phyloP scores from a whole-genome alignment of 1,140 invertebrate species.

The Agrypnia vestita region DNA sequence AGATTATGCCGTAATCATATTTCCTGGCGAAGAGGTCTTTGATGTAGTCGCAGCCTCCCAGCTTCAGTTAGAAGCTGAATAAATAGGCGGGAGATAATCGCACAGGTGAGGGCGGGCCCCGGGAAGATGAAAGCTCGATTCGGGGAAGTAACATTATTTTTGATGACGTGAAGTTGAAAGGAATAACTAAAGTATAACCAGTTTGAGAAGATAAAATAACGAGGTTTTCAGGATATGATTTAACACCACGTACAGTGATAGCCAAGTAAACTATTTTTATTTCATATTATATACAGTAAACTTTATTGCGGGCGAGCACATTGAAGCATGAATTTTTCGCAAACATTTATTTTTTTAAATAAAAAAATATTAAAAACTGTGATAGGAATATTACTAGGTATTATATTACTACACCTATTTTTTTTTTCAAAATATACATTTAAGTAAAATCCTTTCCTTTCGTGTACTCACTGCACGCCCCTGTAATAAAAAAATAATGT shows the following conservation, averaged over 20 bases:
- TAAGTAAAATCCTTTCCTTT: too few species aligned
- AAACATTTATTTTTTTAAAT: too few species aligned
- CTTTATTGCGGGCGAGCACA: too few species aligned
- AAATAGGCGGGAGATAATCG: neutral
- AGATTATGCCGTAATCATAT: slow-evolving; percentile 32
- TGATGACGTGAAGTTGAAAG: slow-evolving; percentile 2
- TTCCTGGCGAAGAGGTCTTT: slow-evolving; percentile 13
- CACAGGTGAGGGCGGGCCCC: neutral
- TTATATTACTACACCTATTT: too few species aligned
- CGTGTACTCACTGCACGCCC: too few species aligned
- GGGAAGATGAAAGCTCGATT: neutral
- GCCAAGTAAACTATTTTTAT: too few species aligned
- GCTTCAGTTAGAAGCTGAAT: neutral
- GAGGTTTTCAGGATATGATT: neutral
- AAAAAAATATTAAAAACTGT: too few species aligned
- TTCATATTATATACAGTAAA: too few species aligned
- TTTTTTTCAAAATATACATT: too few species aligned
- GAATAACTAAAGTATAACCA: neutral
- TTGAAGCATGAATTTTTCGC: too few species aligned
- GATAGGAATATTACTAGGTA: too few species aligned
- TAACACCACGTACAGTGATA: neutral
- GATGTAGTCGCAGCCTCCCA: slow-evolving; percentile 15
- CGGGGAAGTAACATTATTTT: slow-evolving; percentile 18
- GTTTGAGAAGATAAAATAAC: slow-evolving; percentile 16
- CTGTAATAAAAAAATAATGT: too few species aligned